phyloP scores from a whole-genome alignment of 2,113 vertebrate species.

The Casuarius casuarius region DNA sequence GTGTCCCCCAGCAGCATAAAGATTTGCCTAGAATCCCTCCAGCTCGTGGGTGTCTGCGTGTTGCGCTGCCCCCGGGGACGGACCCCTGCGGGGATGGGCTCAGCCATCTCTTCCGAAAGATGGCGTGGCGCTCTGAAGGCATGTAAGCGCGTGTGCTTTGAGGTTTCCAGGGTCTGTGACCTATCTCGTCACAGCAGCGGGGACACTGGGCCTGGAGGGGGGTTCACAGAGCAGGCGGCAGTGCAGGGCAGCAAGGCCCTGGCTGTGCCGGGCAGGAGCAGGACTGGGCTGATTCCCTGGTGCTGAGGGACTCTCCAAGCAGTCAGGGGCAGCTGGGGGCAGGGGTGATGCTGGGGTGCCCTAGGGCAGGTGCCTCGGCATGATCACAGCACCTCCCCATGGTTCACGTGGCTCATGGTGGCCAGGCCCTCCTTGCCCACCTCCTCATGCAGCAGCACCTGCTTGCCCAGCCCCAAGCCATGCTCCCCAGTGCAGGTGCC shows the following conservation, averaged over 20 bases:
- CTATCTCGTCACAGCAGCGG: too few species aligned
- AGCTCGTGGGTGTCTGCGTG: accelerated
- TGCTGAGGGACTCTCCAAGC: too few species aligned
- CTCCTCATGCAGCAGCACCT: slow-evolving; percentile 85
- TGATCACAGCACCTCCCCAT: slow-evolving; percentile 81
- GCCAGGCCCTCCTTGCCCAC: slow-evolving; percentile 80
- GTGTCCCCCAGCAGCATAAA: slow-evolving; percentile 33
- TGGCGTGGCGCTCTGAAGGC: too few species aligned
- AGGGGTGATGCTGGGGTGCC: too few species aligned
- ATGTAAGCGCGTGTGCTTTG: too few species aligned
- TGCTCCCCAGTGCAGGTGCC: slow-evolving; percentile 95
- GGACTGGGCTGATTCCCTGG: too few species aligned
- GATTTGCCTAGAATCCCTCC: slow-evolving; percentile 13
- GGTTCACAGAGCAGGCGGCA: background rate
- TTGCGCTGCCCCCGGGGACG: background rate
- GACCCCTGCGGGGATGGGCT: background rate
- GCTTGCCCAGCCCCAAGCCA: slow-evolving; percentile 90
- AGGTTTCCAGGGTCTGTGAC: too few species aligned
- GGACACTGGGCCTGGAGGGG: slow-evolving; percentile 83
- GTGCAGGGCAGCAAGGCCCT: accelerated
- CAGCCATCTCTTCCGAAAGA: too few species aligned
- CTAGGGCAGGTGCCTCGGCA: background rate
- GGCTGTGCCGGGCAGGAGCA: background rate
- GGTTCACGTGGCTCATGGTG: slow-evolving; percentile 89
- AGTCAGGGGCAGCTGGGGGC: too few species aligned